Percentiles rank a stretch among this genome's conserved stretches.
Evolutionary conservation across 53 echinoderm and acorn worm genomes (phyloP).

Genomic region (Zoroaster sp.): DNA sequence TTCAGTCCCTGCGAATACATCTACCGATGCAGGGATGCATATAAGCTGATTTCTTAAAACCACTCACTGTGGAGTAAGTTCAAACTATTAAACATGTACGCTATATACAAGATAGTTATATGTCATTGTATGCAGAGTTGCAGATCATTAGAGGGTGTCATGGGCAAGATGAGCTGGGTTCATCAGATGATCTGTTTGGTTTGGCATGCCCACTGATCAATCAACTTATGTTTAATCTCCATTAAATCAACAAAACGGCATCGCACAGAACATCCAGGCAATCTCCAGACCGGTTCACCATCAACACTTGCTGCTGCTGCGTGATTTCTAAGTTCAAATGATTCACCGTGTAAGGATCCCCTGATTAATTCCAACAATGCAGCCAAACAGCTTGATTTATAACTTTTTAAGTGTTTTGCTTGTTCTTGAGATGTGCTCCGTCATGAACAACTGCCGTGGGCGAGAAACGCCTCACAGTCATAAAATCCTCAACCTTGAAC

Average conservation of each 20-base stretch:
- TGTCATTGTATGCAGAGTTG: not conserved
- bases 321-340: not conserved
- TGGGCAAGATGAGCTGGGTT: not conserved
- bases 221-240: not conserved
- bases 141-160: not conserved
- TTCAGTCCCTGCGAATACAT: not conserved
- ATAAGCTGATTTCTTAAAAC: not conserved
- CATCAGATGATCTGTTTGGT: slow-evolving; percentile 1
- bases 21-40: not conserved
- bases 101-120: not conserved
- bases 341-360: not conserved
- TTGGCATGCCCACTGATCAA: not conserved
- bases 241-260: not conserved
- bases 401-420: not conserved
- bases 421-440: not conserved
- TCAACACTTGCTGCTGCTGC: not conserved
- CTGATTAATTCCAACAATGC: not conserved
- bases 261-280: not conserved
- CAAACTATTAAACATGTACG: no score
- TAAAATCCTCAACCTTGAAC: no score
- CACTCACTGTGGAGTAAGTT: no score
- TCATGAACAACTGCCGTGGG: not conserved
- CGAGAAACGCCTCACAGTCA: not conserved
- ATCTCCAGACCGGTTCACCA: not conserved
- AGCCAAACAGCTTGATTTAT: not conserved